Percentiles rank a stretch among this genome's conserved stretches.
Conservation (phyloP, 2,888 invertebrate species). For the Diogma glabrata region DNA sequence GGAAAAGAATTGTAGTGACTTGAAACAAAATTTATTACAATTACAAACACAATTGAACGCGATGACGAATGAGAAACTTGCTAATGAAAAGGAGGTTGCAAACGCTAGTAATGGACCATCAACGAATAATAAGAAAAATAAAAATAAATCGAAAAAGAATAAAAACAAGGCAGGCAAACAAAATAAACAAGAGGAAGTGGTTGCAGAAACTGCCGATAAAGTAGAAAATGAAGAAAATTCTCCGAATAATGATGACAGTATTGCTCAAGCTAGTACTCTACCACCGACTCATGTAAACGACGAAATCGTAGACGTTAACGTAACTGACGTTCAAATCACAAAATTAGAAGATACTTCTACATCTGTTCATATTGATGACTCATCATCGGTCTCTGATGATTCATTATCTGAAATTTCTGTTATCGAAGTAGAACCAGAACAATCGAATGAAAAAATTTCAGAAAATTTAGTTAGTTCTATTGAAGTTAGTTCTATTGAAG, state of each 20-base stretch:
- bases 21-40: conserved; percentile 46
- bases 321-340: not conserved
- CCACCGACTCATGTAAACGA: not conserved
- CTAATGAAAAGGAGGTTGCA: conserved; percentile 9
- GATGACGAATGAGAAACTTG: conserved; percentile 28
- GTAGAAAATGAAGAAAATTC: not conserved
- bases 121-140: conserved; percentile 10
- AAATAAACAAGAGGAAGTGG: not conserved
- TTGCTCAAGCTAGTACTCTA: no score
- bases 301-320: not conserved
- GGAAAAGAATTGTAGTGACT: conserved; percentile 47
- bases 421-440: not conserved
- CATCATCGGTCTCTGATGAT: no score
- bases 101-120: not conserved
- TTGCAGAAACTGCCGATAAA: not conserved
- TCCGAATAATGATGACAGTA: no score
- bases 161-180: no score
- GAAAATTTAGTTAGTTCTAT: no score
- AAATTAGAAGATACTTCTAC: not conserved
- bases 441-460: no score
- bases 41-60: conserved; percentile 45
- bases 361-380: no score
- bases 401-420: not conserved
- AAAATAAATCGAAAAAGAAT: not conserved
- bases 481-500: no score